A percentile compares a stretch with the other conserved stretches of the same genome.
phyloP scores from a whole-genome alignment of 2,888 invertebrate species.

The Parnassius apollo region DNA sequence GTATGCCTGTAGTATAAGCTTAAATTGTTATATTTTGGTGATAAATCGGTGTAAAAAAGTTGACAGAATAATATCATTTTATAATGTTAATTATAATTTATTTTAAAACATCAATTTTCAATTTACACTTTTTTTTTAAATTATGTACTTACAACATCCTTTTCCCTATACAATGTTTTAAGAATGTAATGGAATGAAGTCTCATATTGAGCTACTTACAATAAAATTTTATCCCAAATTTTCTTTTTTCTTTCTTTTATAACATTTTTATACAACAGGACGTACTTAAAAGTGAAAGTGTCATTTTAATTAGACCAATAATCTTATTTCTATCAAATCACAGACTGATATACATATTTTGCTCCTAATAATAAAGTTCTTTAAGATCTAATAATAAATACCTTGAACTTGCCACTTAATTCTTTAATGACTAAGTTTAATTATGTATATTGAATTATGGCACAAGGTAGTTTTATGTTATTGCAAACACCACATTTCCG shows the following conservation, averaged over 20 bases:
- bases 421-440: constrained; percentile 1
- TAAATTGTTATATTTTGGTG: constrained; percentile 1
- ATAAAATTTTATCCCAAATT: constrained; percentile 13
- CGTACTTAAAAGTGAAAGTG: neutral
- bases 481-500: neutral
- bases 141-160: constrained; percentile 4
- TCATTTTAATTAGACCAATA: constrained; percentile 17
- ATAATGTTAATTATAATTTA: neutral
- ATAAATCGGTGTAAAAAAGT: constrained; percentile 14
- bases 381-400: constrained; percentile 41
- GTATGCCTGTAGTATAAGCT: constrained; percentile 17
- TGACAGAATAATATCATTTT: constrained; percentile 6
- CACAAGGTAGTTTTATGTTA: constrained; percentile 3
- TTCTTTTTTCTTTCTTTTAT: constrained; percentile 12
- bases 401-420: constrained; percentile 42
- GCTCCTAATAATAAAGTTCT: constrained; percentile 42
- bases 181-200: neutral
- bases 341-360: constrained; percentile 48
- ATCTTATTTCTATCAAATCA: constrained; percentile 58
- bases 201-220: constrained; percentile 4
- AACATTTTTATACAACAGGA: no score
- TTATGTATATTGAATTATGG: constrained; percentile 26
- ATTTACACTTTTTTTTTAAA: constrained; percentile 11
- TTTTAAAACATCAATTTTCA: neutral
- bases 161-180: constrained; percentile 4